A percentile compares a stretch with the other conserved stretches of the same genome.
Conservation (phyloP, 92 coral and sea anemone species). For the Palythoa grandiflora region DNA sequence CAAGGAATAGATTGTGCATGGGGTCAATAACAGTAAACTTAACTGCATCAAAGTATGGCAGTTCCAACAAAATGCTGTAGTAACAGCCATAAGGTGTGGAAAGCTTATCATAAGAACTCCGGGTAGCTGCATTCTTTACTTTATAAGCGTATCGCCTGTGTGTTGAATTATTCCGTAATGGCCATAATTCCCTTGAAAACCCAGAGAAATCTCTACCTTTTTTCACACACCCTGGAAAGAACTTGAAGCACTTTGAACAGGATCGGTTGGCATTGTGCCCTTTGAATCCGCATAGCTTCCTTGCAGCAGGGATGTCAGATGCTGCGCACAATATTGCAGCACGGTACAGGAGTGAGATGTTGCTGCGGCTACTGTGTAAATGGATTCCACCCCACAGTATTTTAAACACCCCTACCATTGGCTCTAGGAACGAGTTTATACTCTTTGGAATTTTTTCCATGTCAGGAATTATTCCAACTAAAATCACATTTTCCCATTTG, state of each 20-base stretch:
- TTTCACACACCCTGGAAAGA: constrained; percentile 35
- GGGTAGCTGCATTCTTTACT: neutral
- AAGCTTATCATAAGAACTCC: neutral
- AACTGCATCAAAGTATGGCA: constrained; percentile 27
- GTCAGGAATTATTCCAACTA: constrained; percentile 36
- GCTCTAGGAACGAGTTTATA: constrained; percentile 35
- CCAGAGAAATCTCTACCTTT: constrained; percentile 41
- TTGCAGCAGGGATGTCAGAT: constrained; percentile 36
- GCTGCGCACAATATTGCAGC: constrained; percentile 39
- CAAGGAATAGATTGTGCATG: constrained; percentile 18
- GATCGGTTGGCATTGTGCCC: constrained; percentile 27
- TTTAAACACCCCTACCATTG: constrained; percentile 23
- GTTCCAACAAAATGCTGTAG: constrained; percentile 22
- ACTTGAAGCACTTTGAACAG: constrained; percentile 24
- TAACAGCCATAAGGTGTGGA: constrained; percentile 22
- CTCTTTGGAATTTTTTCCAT: constrained; percentile 29
- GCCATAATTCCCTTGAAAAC: constrained; percentile 34
- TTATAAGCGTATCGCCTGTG: constrained; percentile 23
- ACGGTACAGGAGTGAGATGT: constrained; percentile 4
- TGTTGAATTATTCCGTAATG: neutral
- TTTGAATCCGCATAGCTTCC: constrained; percentile 33
- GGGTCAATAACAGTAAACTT: constrained; percentile 25
- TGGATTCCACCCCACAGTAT: constrained; percentile 48
- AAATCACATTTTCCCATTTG: constrained; percentile 48
- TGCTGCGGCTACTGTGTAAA: constrained; percentile 14